Evolutionary conservation across 2,888 invertebrate species (phyloP).

Genomic region (Trissolcus japonicus): DNA sequence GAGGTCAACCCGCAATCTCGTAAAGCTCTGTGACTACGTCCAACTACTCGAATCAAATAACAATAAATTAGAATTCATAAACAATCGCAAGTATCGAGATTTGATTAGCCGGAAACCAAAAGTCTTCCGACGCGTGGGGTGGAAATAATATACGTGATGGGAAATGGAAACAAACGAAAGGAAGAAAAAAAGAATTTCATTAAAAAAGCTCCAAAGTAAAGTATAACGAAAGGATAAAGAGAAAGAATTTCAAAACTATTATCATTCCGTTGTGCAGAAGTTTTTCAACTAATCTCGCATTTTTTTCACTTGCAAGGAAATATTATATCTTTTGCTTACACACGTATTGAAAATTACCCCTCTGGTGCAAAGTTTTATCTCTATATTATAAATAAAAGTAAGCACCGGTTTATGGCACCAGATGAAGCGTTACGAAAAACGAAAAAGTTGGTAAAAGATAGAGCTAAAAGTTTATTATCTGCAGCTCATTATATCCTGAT

Average conservation of each 20-base stretch:
- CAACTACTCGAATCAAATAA: conserved; percentile 52
- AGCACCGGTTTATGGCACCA: conserved; percentile 47
- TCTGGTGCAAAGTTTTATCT: conserved; percentile 50
- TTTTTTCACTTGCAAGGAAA: conserved; percentile 51
- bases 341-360: conserved; percentile 53
- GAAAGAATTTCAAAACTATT: conserved; percentile 42
- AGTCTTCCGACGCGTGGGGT: not conserved
- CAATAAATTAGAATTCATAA: conserved; percentile 34
- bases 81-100: conserved; percentile 27
- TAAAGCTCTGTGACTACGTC: conserved; percentile 56
- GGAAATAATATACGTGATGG: not conserved
- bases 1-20: conserved; percentile 70
- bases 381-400: conserved; percentile 58
- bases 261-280: conserved; percentile 32
- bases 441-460: conserved; percentile 58
- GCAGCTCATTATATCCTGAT: conserved; percentile 58
- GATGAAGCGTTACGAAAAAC: conserved; percentile 54
- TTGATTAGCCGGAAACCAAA: conserved; percentile 20
- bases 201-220: conserved; percentile 16
- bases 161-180: not conserved
- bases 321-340: conserved; percentile 44
- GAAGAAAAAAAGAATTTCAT: conserved; percentile 21
- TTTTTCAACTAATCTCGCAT: conserved; percentile 55
- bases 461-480: conserved; percentile 59
- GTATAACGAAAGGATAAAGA: conserved; percentile 1